These are phyloP conservation scores for Lepidocyrtinus sp. DNA, from an alignment of 2,888 invertebrate genomes.

Conservation along the genomic window DNA sequence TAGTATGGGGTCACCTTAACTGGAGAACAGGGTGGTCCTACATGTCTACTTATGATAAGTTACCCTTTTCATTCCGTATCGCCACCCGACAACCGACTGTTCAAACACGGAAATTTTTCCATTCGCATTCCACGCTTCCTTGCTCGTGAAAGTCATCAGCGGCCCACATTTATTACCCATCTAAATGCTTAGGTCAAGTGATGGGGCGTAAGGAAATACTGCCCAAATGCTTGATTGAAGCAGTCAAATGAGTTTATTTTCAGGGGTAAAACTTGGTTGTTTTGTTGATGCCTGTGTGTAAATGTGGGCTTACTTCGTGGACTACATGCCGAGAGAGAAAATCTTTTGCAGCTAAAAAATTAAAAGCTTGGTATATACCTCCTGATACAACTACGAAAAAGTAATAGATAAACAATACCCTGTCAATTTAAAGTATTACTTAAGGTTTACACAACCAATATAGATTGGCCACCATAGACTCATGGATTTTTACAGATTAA, in stretches of 20 bases:
- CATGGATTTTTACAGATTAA: too few relatives aligned
- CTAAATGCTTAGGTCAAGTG: neutral
- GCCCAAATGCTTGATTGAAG: neutral
- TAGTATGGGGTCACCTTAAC: slow-evolving; percentile 69
- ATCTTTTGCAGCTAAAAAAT: too few relatives aligned
- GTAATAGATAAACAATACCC: too few relatives aligned
- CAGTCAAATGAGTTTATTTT: neutral
- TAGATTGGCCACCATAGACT: too few relatives aligned
- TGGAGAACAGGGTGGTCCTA: slow-evolving; percentile 70
- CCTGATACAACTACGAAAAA: too few relatives aligned
- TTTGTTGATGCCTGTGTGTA: too few relatives aligned
- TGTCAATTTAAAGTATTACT: too few relatives aligned
- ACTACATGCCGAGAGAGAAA: too few relatives aligned
- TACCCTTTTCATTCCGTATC: slow-evolving; percentile 52
- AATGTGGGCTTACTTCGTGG: too few relatives aligned
- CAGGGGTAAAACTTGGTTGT: too few relatives aligned
- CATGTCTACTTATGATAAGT: slow-evolving; percentile 63
- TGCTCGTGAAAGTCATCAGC: slow-evolving; percentile 34
- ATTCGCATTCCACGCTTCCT: slow-evolving; percentile 45
- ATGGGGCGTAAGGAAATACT: neutral
- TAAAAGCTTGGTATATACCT: too few relatives aligned
- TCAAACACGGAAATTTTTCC: slow-evolving; percentile 48
- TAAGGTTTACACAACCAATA: too few relatives aligned
- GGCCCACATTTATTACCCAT: slow-evolving; percentile 31
- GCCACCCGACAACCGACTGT: slow-evolving; percentile 60